A percentile compares a stretch with the other conserved stretches of the same genome.
Conservation (phyloP, 2,797 vertebrate genomes). For the Sarcoramphus papa region DNA sequence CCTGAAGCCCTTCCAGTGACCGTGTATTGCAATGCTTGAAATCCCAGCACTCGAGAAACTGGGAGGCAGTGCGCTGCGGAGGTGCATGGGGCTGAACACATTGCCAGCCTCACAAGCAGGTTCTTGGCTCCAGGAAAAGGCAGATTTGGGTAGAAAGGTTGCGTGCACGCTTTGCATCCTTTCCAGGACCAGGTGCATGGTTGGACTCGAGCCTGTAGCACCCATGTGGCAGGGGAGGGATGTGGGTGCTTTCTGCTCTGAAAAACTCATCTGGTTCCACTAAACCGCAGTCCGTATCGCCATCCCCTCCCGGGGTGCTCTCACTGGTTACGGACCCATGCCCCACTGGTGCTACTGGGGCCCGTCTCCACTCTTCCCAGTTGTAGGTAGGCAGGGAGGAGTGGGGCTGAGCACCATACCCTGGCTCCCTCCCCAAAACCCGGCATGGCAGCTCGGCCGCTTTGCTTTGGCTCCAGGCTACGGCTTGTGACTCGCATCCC, state of each 20-base stretch:
- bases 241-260: background rate
- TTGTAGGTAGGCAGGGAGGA: background rate
- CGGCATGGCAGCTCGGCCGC: rapidly evolving
- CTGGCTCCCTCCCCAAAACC: background rate
- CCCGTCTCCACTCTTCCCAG: rapidly evolving
- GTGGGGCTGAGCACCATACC: background rate
- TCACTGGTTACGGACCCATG: background rate
- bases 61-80: rapidly evolving
- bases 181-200: background rate
- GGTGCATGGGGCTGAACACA: rapidly evolving
- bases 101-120: background rate
- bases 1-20: background rate
- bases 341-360: background rate
- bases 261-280: background rate
- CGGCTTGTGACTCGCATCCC: background rate
- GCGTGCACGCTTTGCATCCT: background rate
- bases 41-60: background rate
- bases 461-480: background rate
- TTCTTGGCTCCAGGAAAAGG: background rate
- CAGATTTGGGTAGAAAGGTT: background rate
- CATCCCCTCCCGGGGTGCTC: background rate
- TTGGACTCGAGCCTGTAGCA: background rate
- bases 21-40: rapidly evolving
- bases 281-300: rapidly evolving
- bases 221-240: background rate